These are phyloP conservation scores for Cassiopea xamachana DNA, from an alignment of 30 jellyfish, hydroid and myxozoan genomes.

Conservation along the genomic window DNA sequence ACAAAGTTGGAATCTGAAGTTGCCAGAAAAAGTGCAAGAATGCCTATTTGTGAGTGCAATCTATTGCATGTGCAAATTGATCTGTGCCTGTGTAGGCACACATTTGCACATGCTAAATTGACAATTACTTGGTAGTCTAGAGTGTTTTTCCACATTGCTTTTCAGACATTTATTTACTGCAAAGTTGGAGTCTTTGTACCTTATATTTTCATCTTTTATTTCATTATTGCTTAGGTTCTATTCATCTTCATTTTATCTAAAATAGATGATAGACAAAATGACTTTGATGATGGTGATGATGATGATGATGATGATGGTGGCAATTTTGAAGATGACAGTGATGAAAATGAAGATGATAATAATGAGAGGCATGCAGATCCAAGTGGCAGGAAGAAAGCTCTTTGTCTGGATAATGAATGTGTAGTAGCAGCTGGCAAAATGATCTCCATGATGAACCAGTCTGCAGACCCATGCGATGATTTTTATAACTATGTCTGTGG, in stretches of 20 bases:
- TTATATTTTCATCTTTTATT: not conserved
- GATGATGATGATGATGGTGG: not conserved
- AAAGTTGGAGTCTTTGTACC: not conserved
- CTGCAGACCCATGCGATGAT: constrained; percentile 77
- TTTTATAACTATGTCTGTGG: constrained; percentile 75
- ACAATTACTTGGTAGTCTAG: no score
- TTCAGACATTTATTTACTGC: no score
- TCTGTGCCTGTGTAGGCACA: no score
- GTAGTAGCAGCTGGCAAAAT: constrained; percentile 66
- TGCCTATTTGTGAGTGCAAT: no score
- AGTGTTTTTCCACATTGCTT: no score
- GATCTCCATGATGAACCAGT: constrained; percentile 48
- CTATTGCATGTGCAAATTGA: no score
- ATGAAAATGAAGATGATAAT: not conserved
- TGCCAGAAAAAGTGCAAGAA: no score
- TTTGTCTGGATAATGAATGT: constrained; percentile 51
- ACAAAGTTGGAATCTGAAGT: no score
- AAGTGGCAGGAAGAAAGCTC: not conserved
- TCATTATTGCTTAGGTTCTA: not conserved
- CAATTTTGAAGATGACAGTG: not conserved
- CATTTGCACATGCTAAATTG: no score
- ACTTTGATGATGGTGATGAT: not conserved
- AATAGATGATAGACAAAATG: not conserved
- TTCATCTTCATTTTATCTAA: not conserved
- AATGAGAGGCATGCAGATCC: not conserved